phyloP scores from a whole-genome alignment of 2,113 vertebrate genomes.

The Glaucomys volans region DNA sequence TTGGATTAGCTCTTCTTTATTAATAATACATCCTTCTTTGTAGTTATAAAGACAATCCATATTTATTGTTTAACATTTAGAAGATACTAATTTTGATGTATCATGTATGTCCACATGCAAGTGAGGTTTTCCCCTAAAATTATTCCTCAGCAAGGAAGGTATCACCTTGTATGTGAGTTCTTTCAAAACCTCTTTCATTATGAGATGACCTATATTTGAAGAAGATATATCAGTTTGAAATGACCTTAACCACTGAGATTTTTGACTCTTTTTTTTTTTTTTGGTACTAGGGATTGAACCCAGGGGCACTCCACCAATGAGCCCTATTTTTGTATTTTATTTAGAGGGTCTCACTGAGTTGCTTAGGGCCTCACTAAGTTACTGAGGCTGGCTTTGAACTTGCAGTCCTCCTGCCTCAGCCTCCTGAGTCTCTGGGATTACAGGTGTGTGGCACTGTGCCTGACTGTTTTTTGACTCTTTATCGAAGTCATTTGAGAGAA shows the following conservation, averaged over 20 bases:
- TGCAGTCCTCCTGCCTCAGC: too few relatives aligned
- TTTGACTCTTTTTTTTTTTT: too few relatives aligned
- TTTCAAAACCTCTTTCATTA: neutral
- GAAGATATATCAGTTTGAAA: neutral
- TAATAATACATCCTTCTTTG: neutral
- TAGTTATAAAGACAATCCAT: neutral
- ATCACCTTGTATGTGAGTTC: neutral
- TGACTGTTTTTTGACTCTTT: neutral
- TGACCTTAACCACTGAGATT: neutral
- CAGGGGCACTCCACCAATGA: too few relatives aligned
- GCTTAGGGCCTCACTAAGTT: too few relatives aligned
- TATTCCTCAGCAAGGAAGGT: neutral
- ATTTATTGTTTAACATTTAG: constrained; percentile 13
- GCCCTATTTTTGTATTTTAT: too few relatives aligned
- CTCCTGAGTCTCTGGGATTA: too few relatives aligned
- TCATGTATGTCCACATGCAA: neutral
- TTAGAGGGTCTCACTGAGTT: too few relatives aligned
- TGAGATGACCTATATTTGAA: neutral
- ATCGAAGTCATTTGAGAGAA: neutral
- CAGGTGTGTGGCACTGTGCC: too few relatives aligned
- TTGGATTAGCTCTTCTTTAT: neutral
- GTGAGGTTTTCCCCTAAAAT: neutral
- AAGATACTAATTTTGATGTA: neutral
- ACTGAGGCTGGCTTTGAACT: too few relatives aligned
- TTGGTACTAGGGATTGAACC: too few relatives aligned